Conservation (phyloP, 2,113 vertebrate species). For the Epinephelus cyanopodus region DNA sequence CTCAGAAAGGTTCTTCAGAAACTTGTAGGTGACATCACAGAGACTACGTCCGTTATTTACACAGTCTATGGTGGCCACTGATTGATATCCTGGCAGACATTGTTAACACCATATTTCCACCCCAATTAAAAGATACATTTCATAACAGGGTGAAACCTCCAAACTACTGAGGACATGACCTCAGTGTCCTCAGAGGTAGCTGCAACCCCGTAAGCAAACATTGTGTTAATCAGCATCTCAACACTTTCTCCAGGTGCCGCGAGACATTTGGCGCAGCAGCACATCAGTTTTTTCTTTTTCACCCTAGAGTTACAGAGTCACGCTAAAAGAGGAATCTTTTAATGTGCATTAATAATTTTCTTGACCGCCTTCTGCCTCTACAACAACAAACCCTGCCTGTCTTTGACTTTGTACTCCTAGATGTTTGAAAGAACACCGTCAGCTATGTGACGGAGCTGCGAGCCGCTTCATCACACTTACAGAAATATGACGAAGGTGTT, state of each 20-base stretch:
- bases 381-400: not conserved
- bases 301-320: not conserved
- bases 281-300: not conserved
- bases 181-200: not conserved
- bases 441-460: constrained; percentile 30
- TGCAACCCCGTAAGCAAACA: not conserved
- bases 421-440: constrained; percentile 43
- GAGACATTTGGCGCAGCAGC: not conserved
- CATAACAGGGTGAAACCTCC: not conserved
- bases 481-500: constrained; percentile 59
- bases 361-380: not conserved
- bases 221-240: not conserved
- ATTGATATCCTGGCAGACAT: not conserved
- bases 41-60: too few relatives aligned
- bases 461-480: constrained; percentile 44
- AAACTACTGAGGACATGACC: not conserved
- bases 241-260: not conserved
- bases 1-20: too few relatives aligned
- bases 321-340: not conserved
- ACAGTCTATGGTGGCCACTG: not conserved
- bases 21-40: too few relatives aligned
- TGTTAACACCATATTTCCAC: not conserved
- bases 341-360: not conserved
- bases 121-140: not conserved
- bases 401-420: constrained; percentile 14